Base-by-base conservation (phyloP, 2,797 vertebrate species). In the Benthosema pterotum region DNA sequence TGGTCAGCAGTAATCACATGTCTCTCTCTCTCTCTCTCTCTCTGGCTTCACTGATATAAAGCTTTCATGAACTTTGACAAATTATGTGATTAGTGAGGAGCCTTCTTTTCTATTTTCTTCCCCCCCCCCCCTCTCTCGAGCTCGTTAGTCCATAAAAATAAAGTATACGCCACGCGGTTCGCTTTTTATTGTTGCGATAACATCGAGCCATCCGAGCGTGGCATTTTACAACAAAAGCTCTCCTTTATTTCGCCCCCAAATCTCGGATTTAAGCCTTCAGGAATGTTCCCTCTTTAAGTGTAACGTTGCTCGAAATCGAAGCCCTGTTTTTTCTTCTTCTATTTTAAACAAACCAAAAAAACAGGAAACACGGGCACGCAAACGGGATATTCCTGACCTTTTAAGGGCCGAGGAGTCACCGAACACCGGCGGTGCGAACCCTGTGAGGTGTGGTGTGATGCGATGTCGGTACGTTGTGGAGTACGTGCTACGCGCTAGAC, bases 11-110 rank as follows among this genome's bases (percentile, higher is more conserved):
- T 87, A 80, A 83, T 72, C 72, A 84, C 74, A 82, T 46, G 63
- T 77, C 72, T 82, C 71, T 74, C 61, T 68, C 59, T 32, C 32
- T 32, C 32, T 32, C 32, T 38, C 32, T 38, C 32, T 38, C 32
- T 38, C 32, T 38, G 7, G 7, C 54, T 58, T 55, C 79, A 72
- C 76, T 82, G 72, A 81, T 70, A 71, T 67, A 55, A 77, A 65
- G 73, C 79, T 87, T 86, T 86, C 78, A 80, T 81, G 81, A 82
- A 84, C 67, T 74, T 70, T 87, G 80, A 84, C 78, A 85, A 86
- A 80, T 80, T 62, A 59, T 68, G 61, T 19, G 12, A 77, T 68
- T 7, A 4, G 25, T 78, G 32, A 38, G 32, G 28, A 32, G 28
- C 28, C 8, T 38, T 38, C 2, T 7, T 49, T 49, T 16, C 3